Conservation (phyloP, 2,888 invertebrate species). For the Anthophora plumipes region DNA sequence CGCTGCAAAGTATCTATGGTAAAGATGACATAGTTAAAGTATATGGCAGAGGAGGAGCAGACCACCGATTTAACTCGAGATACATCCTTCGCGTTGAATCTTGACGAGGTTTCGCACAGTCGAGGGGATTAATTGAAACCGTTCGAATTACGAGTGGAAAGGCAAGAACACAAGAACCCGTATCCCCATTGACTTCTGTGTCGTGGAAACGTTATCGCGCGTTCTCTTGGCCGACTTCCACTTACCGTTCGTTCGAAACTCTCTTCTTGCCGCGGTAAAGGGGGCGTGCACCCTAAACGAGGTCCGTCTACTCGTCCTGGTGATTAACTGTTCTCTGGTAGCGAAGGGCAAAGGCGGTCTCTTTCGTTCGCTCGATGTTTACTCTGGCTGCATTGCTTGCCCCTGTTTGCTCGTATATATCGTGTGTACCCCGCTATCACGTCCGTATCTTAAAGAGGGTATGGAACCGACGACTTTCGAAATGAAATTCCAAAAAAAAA, state of each 20-base stretch:
- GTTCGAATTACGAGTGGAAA: conserved; percentile 16
- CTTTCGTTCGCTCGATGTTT: conserved; percentile 3
- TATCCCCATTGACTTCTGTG: conserved; percentile 1
- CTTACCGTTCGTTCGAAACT: conserved; percentile 45
- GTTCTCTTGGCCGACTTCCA: conserved; percentile 29
- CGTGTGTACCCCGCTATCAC: conserved; percentile 37
- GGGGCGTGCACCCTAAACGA: conserved; percentile 53
- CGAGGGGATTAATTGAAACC: conserved; percentile 9
- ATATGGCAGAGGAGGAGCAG: background rate
- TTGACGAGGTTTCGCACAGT: conserved; percentile 15
- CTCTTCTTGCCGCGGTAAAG: conserved; percentile 18
- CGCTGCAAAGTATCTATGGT: background rate
- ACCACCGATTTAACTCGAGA: background rate
- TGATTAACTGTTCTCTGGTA: conserved; percentile 61
- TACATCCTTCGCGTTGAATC: conserved; percentile 7
- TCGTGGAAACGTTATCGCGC: background rate
- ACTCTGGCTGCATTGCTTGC: conserved; percentile 26
- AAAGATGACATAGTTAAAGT: background rate
- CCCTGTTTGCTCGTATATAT: conserved; percentile 46
- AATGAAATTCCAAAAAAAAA: conserved; percentile 42
- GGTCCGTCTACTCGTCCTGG: conserved; percentile 46
- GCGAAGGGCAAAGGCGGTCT: conserved; percentile 10
- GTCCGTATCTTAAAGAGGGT: conserved; percentile 50
- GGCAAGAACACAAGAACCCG: background rate
- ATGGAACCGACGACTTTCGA: conserved; percentile 11